Base-by-base conservation (phyloP, 2,113 vertebrate species). In the Echinops telfairi region DNA sequence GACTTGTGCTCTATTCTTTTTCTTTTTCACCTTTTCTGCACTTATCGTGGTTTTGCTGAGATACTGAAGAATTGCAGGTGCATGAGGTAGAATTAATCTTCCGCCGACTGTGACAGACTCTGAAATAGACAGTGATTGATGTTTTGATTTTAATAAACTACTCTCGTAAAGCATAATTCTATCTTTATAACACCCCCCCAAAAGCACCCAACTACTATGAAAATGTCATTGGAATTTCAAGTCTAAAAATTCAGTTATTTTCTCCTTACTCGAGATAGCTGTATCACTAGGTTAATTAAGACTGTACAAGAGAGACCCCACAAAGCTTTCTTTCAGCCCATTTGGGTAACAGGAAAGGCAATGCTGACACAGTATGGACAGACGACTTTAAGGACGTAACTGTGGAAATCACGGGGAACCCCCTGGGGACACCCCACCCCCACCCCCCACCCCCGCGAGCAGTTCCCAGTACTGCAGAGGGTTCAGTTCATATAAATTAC, bases 41-140 rank as follows among this genome's bases (percentile, higher is more conserved):
- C 97, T 99, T 88, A 98, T 96, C 70, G 99, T 99, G 1, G 98
- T 98, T 88, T 97, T 97, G 95, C 98, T 99, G 96, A 99, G 98
- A 97, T 99, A 99, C 82, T 98, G 97, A 83, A 99, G 98, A 95
- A 99, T 95, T n/a, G 98, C 97, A 97, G 99, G 97, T 91, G 99
- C 98, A 83, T 99, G 99, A 88, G 99, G 99, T 66, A 99, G 97
- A 89, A 99, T 98, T 90, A 99, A 96, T 7, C 86, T 98, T 95
- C 98, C 98, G 77, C 99, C 99, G 36, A 98, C 77, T n/a, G 93
- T 98, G 78, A 98, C 83, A 1, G 97, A 91, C 58, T 99, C 99
- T 99, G 97, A 86, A 97, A 97, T 9, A 80, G 58, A 97, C 1
- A 68, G 1, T 5, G 82, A 86, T 86, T 75, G 94, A 60, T 29